phyloP scores from a whole-genome alignment of 2,888 invertebrate genomes.

The Maniola hyperantus region DNA sequence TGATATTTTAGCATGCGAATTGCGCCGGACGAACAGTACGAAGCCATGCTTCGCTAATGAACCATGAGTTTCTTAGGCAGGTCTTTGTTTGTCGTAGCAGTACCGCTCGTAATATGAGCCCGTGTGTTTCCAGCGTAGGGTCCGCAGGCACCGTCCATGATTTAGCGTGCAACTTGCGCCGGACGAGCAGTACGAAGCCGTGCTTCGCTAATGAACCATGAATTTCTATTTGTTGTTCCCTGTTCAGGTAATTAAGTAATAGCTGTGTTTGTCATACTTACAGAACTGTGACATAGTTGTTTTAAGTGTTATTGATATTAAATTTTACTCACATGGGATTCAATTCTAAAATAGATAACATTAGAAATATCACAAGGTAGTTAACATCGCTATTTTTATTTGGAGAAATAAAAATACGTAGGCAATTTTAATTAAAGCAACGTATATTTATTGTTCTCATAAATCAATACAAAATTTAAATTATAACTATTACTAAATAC shows the following conservation, averaged over 20 bases:
- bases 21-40: constrained; percentile 64
- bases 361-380: not conserved
- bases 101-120: constrained; percentile 25
- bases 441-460: not conserved
- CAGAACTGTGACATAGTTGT: constrained; percentile 29
- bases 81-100: not conserved
- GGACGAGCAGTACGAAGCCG: constrained; percentile 60
- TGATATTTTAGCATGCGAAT: constrained; percentile 79
- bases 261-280: constrained; percentile 48
- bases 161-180: constrained; percentile 77
- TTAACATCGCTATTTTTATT: not conserved
- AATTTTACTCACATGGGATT: constrained; percentile 18
- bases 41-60: not conserved
- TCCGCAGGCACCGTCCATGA: constrained; percentile 68
- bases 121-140: constrained; percentile 54
- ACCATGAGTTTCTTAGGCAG: not conserved
- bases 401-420: not conserved
- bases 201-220: constrained; percentile 77
- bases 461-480: not conserved
- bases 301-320: constrained; percentile 38
- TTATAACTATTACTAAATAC: not conserved
- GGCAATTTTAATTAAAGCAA: not conserved
- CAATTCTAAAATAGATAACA: not conserved
- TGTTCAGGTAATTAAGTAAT: constrained; percentile 76
- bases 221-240: constrained; percentile 75